These are phyloP conservation scores for Aromia moschata DNA, from an alignment of 2,888 invertebrate species.

Conservation along the genomic window DNA sequence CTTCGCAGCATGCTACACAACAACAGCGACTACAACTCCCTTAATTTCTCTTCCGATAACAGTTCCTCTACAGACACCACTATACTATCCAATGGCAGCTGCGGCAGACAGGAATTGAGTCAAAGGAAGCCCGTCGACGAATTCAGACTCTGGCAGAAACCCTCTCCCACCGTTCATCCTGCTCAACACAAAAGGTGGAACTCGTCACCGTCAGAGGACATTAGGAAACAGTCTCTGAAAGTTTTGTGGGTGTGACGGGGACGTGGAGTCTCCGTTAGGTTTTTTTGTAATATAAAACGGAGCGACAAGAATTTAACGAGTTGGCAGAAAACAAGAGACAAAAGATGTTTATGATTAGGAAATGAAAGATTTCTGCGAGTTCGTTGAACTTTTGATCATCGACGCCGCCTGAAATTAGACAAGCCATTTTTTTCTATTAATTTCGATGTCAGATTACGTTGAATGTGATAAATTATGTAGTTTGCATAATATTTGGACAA, in stretches of 20 bases:
- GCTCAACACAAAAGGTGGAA: slow-evolving; percentile 56
- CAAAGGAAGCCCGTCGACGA: slow-evolving; percentile 39
- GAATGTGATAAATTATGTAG: slow-evolving; percentile 18
- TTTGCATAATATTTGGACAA: slow-evolving; percentile 10
- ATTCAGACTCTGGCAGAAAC: slow-evolving; percentile 56
- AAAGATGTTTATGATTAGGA: too few relatives aligned
- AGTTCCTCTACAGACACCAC: slow-evolving; percentile 26
- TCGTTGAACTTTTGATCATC: neutral
- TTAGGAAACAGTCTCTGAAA: slow-evolving; percentile 48
- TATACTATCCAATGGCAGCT: slow-evolving; percentile 8
- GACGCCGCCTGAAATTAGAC: neutral
- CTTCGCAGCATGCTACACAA: slow-evolving; percentile 55
- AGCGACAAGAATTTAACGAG: neutral
- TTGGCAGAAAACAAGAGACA: neutral
- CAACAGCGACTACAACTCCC: slow-evolving; percentile 39
- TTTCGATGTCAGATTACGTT: slow-evolving; percentile 8
- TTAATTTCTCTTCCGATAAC: slow-evolving; percentile 30
- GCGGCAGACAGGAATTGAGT: slow-evolving; percentile 8
- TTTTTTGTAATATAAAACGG: neutral
- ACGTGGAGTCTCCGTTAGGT: neutral
- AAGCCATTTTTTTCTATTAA: slow-evolving; percentile 10
- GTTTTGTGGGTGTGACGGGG: slow-evolving; percentile 55
- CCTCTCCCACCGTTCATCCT: slow-evolving; percentile 30
- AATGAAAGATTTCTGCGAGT: too few relatives aligned
- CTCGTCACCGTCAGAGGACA: slow-evolving; percentile 53